A percentile compares a stretch with the other conserved stretches of the same genome.
Evolutionary conservation across 2,113 vertebrate species (phyloP).

Genomic region (Grantiella picta): DNA sequence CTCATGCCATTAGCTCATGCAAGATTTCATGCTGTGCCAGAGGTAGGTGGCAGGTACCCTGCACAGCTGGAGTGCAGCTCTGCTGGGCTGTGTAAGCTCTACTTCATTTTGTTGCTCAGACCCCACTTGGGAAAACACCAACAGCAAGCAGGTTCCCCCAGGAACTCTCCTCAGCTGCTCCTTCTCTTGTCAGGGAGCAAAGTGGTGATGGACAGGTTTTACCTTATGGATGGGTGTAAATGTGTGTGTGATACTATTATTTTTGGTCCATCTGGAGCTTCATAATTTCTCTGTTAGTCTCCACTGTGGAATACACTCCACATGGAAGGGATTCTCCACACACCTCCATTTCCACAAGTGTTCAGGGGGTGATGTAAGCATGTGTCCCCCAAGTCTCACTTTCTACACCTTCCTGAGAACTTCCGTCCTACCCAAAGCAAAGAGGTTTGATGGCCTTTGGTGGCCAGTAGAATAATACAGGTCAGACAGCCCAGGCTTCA

Average conservation of each 20-base stretch:
- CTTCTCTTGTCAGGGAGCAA: not conserved
- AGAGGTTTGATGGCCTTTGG: not conserved
- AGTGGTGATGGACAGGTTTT: not conserved
- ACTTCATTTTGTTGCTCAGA: not conserved
- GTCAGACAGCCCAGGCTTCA: not conserved
- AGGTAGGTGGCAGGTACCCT: not conserved
- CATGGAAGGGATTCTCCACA: not conserved
- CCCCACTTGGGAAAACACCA: not conserved
- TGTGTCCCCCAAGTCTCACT: not conserved
- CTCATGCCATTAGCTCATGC: not conserved
- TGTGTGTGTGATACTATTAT: not conserved
- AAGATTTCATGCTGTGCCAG: fast-evolving
- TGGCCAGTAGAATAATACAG: not conserved
- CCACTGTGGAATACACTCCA: not conserved
- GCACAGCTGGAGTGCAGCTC: not conserved
- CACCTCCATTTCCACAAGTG: not conserved
- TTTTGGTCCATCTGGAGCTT: not conserved
- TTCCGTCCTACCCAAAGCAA: not conserved
- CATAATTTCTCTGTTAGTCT: not conserved
- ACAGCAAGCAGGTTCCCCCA: not conserved
- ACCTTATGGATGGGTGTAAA: not conserved
- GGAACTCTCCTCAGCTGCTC: not conserved
- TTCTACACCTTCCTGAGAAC: not conserved
- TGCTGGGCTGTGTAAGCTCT: not conserved
- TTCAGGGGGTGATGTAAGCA: not conserved